Evolutionary conservation across 2,888 invertebrate species (phyloP), one percentile per base, ranked within the genome.

Genomic region (Autographa gamma): DNA sequence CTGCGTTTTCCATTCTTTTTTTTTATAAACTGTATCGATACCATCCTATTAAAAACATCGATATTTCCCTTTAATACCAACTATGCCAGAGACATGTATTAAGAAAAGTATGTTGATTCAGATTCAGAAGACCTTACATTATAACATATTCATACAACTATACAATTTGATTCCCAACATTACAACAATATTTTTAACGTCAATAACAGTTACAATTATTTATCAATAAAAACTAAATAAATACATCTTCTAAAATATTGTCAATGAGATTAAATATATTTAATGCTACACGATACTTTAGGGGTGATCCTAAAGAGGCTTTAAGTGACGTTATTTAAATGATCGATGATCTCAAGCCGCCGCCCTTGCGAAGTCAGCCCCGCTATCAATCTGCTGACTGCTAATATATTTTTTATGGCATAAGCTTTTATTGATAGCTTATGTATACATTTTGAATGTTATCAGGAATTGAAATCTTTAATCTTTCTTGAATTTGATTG

Each of bases 241-340:
- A 34, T 34, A 6, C 0, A 34, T 43, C 41, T 41, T 41, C 41
- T 14, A 13, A 41, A 43, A 43, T 43, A 16, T 16, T 43, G 2
- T 43, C 4, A 43, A 16, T 4, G 16, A 16, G 16, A 43, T 43
- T 43, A 3, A 5, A 43, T 43, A 16, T 43, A 43, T 43, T 16
- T 25, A 34, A 43, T 4, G 14, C 3, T 16, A 43, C 48, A 48
- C 48, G 48, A 48, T 48, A n/a, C 48, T 48, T n/a, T n/a, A n/a
- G 7, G 48, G n/a, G n/a, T n/a, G n/a, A 48, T n/a, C n/a, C n/a
- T n/a, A n/a, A 48, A 48, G 48, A 48, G 16, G 5, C 5, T 16
- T n/a, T n/a, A 48, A 48, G 48, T 48, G 48, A 48, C 48, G 48
- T n/a, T 48, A n/a, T 48, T 48, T 48, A 48, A 48, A 48, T n/a